phyloP scores from a whole-genome alignment of 1,140 invertebrate species.

The Nasonia giraulti region DNA sequence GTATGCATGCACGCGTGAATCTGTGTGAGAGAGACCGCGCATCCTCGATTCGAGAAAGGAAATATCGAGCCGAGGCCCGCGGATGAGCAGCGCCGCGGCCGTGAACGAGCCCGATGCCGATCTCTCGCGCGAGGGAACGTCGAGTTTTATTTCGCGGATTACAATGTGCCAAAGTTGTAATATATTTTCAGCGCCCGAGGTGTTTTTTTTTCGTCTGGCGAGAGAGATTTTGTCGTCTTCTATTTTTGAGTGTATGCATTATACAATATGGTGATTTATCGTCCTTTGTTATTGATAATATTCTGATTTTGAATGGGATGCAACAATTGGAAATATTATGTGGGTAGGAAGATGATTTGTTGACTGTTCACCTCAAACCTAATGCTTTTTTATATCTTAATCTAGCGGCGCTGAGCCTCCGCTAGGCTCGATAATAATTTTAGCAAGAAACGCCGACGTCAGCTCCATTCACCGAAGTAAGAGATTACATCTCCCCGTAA shows the following conservation, averaged over 20 bases:
- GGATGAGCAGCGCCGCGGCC: not conserved
- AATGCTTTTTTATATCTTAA: not conserved
- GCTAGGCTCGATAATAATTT: not conserved
- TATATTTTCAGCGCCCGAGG: not conserved
- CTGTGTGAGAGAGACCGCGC: not conserved
- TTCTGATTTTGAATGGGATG: too few species aligned
- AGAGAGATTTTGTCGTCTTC: too few species aligned
- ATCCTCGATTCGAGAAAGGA: slow-evolving; percentile 18
- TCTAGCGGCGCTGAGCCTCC: not conserved
- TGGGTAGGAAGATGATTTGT: too few species aligned
- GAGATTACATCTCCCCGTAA: not conserved
- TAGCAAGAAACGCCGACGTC: not conserved
- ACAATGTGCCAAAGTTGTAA: not conserved
- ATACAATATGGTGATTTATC: too few species aligned
- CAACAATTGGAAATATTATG: too few species aligned
- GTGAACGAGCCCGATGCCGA: not conserved
- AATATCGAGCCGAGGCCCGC: not conserved
- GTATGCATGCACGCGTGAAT: not conserved
- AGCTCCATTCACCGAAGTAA: not conserved
- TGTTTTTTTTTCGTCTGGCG: too few species aligned
- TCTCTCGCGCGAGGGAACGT: not conserved
- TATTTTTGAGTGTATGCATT: too few species aligned
- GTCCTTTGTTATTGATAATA: too few species aligned
- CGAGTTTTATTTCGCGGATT: slow-evolving; percentile 8
- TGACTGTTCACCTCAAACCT: too few species aligned